Conservation (phyloP, 2,888 invertebrate genomes). For the Xestia c-nigrum region DNA sequence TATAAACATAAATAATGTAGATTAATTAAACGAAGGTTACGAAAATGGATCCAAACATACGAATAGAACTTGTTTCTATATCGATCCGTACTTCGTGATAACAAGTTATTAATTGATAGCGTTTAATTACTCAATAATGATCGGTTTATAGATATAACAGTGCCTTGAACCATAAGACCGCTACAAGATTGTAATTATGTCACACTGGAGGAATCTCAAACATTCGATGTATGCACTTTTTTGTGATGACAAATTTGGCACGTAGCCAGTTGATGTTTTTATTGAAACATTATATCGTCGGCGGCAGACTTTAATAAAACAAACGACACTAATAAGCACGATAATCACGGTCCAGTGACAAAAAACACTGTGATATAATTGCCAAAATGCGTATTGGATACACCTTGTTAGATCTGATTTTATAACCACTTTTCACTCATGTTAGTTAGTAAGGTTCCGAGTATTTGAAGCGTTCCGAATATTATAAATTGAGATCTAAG, state of each 20-base stretch:
- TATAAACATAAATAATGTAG: slow-evolving; percentile 24
- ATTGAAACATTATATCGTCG: slow-evolving; percentile 43
- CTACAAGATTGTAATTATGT: slow-evolving; percentile 23
- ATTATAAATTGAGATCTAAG: not conserved
- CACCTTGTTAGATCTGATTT: slow-evolving; percentile 2
- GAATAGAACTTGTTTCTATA: slow-evolving; percentile 33
- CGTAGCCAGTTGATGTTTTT: slow-evolving; percentile 55
- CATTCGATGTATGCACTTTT: slow-evolving; percentile 46
- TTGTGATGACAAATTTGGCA: slow-evolving; percentile 57
- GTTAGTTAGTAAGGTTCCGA: not conserved
- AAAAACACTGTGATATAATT: slow-evolving; percentile 1
- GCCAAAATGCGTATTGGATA: slow-evolving; percentile 17
- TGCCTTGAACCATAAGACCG: slow-evolving; percentile 1
- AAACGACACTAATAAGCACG: slow-evolving; percentile 23
- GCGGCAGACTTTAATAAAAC: slow-evolving; percentile 28
- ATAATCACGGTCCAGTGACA: slow-evolving; percentile 4
- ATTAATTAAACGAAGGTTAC: slow-evolving; percentile 40
- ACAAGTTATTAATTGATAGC: slow-evolving; percentile 41
- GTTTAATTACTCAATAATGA: slow-evolving; percentile 39
- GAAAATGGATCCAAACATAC: slow-evolving; percentile 17
- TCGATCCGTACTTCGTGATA: slow-evolving; percentile 37
- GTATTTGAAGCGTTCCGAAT: not conserved
- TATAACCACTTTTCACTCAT: not conserved
- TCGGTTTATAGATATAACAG: not conserved
- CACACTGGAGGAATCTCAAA: slow-evolving; percentile 45